Base-by-base conservation (phyloP, 1,140 invertebrate genomes). In the Drosophila pallidifrons region DNA sequence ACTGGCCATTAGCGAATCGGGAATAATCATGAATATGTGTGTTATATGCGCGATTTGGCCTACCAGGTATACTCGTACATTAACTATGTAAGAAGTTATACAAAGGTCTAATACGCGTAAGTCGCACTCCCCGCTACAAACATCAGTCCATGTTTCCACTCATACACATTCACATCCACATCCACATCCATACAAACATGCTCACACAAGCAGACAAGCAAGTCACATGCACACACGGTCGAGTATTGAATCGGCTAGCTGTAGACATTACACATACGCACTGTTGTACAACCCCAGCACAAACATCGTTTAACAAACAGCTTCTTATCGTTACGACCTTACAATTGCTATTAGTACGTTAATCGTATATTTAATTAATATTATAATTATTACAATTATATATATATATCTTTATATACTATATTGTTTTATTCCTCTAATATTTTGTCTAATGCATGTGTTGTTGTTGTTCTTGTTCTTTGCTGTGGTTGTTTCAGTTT, bases 291-390 rank as follows among this genome's bases (percentile, higher is more conserved):
- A 52, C 43, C 30, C 28, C 30, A 43, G 46, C 69, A 54, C 74
- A 77, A 55, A 70, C 64, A 76, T 61, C 65, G 61, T 77, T 79
- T 80, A 85, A 85, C 81, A 83, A 83, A 77, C 81, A 85, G 81
- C 81, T 77, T 69, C 83, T 86, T 86, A 54, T 38, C 61, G 6
- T 5, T 79, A 79, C 16, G 67, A 70, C 78, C 51, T 86, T 85
- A 81, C 54, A 71, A 65, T 77, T 81, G 74, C 61, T 57, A 59
- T 72, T 66, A 59, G 63, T 67, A 73, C 28, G 13, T 64, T 66
- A 32, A 49, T 63, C 28, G 30, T 51, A 71, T 66, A 15, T 20
- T 32, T 61, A 54, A 61, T 49, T 20, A 61, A 11, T 61, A 57
- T 51, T 51, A 52, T 65, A 75, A 78, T 60, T 78, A 71, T 52